These are phyloP conservation scores for Sphaeridia pumilis DNA, from an alignment of 2,888 invertebrate genomes.

Conservation along the genomic window DNA sequence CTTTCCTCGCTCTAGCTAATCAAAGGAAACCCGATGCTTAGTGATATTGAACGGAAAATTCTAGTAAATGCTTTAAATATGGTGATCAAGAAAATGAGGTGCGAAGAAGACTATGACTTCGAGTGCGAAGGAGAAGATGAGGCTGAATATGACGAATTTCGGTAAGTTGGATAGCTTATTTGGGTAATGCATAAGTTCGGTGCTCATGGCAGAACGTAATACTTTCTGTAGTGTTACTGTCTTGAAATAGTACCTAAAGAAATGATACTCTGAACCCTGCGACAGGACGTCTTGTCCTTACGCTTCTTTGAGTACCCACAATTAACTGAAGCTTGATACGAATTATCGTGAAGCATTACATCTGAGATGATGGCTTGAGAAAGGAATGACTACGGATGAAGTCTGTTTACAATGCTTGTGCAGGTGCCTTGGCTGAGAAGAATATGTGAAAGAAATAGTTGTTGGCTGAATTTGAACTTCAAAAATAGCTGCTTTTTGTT, in stretches of 20 bases:
- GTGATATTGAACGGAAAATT: slow-evolving; percentile 39
- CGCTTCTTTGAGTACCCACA: slow-evolving; percentile 10
- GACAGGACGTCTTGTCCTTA: not conserved
- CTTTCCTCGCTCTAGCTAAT: too few species aligned
- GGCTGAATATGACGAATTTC: slow-evolving; percentile 45
- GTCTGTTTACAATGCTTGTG: too few species aligned
- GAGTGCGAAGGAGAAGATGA: slow-evolving; percentile 46
- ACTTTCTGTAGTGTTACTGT: not conserved
- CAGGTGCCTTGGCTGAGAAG: too few species aligned
- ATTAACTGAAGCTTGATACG: too few species aligned
- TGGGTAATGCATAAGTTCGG: slow-evolving; percentile 5
- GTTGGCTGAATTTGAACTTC: too few species aligned
- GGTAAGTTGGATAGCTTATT: too few species aligned
- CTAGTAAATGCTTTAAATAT: slow-evolving; percentile 41
- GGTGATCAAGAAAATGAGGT: slow-evolving; percentile 44
- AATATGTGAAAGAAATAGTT: too few species aligned
- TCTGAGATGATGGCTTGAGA: too few species aligned
- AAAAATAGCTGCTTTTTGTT: too few species aligned
- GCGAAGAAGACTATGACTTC: slow-evolving; percentile 44
- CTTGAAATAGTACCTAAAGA: slow-evolving; percentile 12
- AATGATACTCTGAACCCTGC: slow-evolving; percentile 13
- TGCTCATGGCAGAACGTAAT: slow-evolving; percentile 11
- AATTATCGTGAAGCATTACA: too few species aligned
- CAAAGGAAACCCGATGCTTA: slow-evolving; percentile 39
- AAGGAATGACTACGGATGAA: too few species aligned